Conservation (phyloP, 1,140 invertebrate species). For the Hestina assimilis region DNA sequence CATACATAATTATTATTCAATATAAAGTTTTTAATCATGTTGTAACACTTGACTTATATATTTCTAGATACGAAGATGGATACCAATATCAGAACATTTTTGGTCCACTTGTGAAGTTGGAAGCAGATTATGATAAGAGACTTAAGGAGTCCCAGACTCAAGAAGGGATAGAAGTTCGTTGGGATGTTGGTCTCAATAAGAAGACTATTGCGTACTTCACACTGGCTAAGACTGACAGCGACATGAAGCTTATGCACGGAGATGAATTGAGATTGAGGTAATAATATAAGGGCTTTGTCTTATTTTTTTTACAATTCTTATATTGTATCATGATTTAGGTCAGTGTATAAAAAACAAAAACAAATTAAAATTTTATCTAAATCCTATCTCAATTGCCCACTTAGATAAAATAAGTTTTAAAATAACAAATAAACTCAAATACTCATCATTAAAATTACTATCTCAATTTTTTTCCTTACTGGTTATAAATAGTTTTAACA, state of each 20-base stretch:
- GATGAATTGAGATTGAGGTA: slow-evolving; percentile 93
- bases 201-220: slow-evolving; percentile 98
- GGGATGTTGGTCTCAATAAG: slow-evolving; percentile 99
- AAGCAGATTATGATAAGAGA: slow-evolving; percentile 99
- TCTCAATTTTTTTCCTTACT: too few species aligned
- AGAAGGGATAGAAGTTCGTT: slow-evolving; percentile 98
- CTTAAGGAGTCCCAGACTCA: slow-evolving; percentile 99
- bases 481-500: too few species aligned
- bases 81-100: slow-evolving; percentile 99
- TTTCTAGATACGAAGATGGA: slow-evolving; percentile 93
- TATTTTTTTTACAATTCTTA: not conserved
- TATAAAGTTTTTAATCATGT: slow-evolving; percentile 1
- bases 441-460: too few species aligned
- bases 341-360: too few species aligned
- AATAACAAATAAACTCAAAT: too few species aligned
- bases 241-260: slow-evolving; percentile 99
- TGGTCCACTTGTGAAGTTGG: slow-evolving; percentile 96
- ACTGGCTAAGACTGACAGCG: slow-evolving; percentile 97
- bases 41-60: slow-evolving; percentile 1
- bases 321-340: too few species aligned
- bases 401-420: too few species aligned
- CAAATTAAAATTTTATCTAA: too few species aligned
- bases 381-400: too few species aligned
- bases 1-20: too few species aligned
- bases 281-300: not conserved